Evolutionary conservation across 2,113 vertebrate species (phyloP).

Genomic region (Grammomys dolichurus): DNA sequence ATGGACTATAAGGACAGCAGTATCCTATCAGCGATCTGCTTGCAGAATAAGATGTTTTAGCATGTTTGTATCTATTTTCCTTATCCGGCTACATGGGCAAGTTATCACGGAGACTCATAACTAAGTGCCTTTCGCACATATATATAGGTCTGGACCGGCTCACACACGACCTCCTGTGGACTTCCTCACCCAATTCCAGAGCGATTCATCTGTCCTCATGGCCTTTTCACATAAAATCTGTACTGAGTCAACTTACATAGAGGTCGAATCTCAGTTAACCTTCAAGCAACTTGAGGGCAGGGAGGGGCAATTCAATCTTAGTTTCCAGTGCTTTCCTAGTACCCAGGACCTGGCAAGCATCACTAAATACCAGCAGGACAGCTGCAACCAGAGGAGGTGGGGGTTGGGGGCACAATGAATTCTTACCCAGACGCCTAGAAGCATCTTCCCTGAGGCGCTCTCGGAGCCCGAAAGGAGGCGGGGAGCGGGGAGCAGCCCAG

Average conservation of each 20-base stretch:
- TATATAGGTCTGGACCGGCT: not conserved
- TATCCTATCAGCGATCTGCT: conserved; percentile 13
- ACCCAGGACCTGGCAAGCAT: conserved; percentile 41
- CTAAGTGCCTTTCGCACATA: not conserved
- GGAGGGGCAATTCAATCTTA: conserved; percentile 42
- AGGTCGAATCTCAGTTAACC: conserved; percentile 45
- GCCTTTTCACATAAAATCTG: conserved; percentile 2
- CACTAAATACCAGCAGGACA: not conserved
- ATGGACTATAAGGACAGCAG: not conserved
- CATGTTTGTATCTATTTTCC: conserved; percentile 9
- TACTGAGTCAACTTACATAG: conserved; percentile 68
- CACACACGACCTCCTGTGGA: not conserved
- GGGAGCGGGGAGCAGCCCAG: not conserved
- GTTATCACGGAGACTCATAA: not conserved
- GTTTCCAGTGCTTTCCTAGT: conserved; percentile 15
- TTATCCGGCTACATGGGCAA: not conserved
- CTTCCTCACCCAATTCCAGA: conserved; percentile 13
- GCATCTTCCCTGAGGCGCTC: not conserved
- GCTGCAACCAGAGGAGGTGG: not conserved
- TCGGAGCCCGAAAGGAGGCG: not conserved
- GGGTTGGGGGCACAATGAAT: not conserved
- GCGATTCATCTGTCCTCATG: not conserved
- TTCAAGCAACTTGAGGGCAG: conserved; percentile 24
- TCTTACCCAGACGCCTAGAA: conserved; percentile 8
- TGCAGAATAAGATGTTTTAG: not conserved